These are phyloP conservation scores for Xiphophorus birchmanni DNA, from an alignment of 2,797 vertebrate genomes.

Conservation along the genomic window DNA sequence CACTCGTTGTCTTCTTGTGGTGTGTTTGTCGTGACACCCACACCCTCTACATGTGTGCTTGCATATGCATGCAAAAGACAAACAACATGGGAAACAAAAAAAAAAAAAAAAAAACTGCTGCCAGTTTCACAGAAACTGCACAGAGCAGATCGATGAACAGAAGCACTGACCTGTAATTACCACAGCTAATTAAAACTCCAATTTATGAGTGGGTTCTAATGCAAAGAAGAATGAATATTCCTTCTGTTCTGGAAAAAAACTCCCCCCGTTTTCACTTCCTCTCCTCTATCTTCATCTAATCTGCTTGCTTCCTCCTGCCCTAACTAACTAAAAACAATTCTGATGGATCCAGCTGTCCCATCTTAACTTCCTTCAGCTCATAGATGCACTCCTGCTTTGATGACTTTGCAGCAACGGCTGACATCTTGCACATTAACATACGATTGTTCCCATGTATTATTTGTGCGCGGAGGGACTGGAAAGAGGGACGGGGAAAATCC, in stretches of 20 bases:
- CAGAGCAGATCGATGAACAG: slow-evolving; percentile 43
- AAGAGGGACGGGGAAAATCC: slow-evolving; percentile 61
- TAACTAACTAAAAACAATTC: slow-evolving; percentile 58
- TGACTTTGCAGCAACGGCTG: slow-evolving; percentile 74
- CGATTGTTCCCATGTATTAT: slow-evolving; percentile 77
- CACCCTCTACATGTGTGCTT: neutral
- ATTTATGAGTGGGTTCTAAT: slow-evolving; percentile 50
- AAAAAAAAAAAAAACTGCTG: neutral
- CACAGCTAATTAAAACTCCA: slow-evolving; percentile 61
- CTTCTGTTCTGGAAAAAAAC: slow-evolving; percentile 10
- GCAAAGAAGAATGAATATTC: slow-evolving; percentile 50
- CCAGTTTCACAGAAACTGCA: neutral
- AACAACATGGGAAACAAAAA: neutral
- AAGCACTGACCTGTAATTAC: slow-evolving; percentile 62
- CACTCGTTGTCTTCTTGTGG: neutral
- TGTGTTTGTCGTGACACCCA: neutral
- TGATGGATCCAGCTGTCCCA: slow-evolving; percentile 73
- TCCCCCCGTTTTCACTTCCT: slow-evolving; percentile 25
- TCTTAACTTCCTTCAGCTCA: slow-evolving; percentile 67
- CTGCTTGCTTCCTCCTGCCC: slow-evolving; percentile 36
- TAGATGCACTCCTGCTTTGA: slow-evolving; percentile 69
- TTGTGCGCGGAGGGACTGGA: slow-evolving; percentile 67
- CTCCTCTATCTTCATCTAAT: slow-evolving; percentile 60
- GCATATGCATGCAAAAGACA: neutral
- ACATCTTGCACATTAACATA: slow-evolving; percentile 81